A percentile compares a stretch with the other conserved stretches of the same genome.
Evolutionary conservation across 2,797 vertebrate species (phyloP).

Genomic region (Argyrosomus regius): DNA sequence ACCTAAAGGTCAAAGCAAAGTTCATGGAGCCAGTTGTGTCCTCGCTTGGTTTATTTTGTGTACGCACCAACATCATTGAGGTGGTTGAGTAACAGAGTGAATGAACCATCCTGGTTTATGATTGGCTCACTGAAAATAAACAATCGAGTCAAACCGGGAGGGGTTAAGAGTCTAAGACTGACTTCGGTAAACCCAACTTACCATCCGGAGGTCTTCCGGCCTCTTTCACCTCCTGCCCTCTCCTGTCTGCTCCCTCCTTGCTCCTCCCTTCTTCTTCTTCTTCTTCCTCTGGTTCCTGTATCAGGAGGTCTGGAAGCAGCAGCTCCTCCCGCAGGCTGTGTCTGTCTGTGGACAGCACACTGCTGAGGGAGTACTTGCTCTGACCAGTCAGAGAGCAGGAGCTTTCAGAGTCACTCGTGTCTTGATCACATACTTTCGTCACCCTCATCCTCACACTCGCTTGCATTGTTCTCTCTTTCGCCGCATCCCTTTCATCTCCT

Average conservation of each 20-base stretch:
- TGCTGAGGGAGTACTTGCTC: constrained; percentile 82
- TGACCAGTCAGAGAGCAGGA: constrained; percentile 80
- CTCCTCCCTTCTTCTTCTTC: constrained; percentile 4
- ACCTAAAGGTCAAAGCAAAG: no score
- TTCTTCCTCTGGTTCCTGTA: constrained; percentile 79
- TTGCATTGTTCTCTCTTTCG: neutral
- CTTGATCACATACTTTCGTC: constrained; percentile 36
- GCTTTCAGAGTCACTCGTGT: constrained; percentile 80
- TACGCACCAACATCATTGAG: no score
- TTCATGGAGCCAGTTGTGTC: no score
- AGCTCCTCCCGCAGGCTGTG: constrained; percentile 80
- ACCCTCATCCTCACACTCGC: neutral
- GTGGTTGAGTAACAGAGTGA: no score
- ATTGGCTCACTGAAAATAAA: neutral
- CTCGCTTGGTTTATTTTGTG: no score
- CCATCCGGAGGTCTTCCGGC: constrained; percentile 18
- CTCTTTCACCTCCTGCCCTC: constrained; percentile 1
- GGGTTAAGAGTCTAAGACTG: neutral
- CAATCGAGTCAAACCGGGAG: neutral
- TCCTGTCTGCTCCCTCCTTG: neutral
- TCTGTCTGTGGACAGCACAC: constrained; percentile 76
- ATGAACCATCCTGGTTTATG: no score
- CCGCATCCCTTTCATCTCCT: constrained; percentile 54
- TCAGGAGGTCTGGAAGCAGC: constrained; percentile 76
- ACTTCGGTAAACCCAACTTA: constrained; percentile 21